Percentiles rank a stretch among this genome's conserved stretches.
These are phyloP conservation scores for Microctonus hyperodae DNA, from an alignment of 2,888 invertebrate genomes.

Conservation along the genomic window DNA sequence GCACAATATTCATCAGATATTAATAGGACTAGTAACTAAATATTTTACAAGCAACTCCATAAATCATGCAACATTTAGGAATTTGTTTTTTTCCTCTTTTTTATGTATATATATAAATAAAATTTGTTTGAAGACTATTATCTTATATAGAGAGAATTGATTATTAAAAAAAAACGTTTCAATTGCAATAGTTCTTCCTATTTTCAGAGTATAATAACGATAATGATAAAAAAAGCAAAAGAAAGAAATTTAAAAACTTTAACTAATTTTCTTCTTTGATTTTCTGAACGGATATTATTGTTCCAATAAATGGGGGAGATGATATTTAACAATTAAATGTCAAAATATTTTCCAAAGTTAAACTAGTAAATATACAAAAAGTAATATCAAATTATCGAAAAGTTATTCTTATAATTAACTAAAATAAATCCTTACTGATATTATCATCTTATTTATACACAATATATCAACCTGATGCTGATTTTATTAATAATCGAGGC, in stretches of 20 bases:
- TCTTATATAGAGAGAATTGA: background rate
- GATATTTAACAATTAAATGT: no score
- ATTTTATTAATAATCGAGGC: background rate
- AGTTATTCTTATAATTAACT: background rate
- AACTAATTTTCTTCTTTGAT: background rate
- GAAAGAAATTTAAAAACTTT: background rate
- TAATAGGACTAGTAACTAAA: slow-evolving; percentile 2
- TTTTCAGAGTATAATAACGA: background rate
- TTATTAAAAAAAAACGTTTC: background rate
- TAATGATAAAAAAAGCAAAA: background rate
- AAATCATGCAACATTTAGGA: slow-evolving; percentile 4
- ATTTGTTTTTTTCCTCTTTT: slow-evolving; percentile 2
- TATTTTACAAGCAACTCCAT: slow-evolving; percentile 8
- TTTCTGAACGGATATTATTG: background rate
- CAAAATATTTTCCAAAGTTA: background rate
- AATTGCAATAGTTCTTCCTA: background rate
- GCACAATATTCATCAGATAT: slow-evolving; percentile 4
- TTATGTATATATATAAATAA: background rate
- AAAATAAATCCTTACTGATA: background rate
- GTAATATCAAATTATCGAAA: background rate
- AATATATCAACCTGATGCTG: background rate
- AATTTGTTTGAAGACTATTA: background rate
- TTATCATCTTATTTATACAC: background rate
- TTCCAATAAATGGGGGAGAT: no score
- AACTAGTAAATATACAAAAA: background rate